These are phyloP conservation scores for Pararge aegeria DNA, from an alignment of 1,140 invertebrate genomes.

Conservation along the genomic window DNA sequence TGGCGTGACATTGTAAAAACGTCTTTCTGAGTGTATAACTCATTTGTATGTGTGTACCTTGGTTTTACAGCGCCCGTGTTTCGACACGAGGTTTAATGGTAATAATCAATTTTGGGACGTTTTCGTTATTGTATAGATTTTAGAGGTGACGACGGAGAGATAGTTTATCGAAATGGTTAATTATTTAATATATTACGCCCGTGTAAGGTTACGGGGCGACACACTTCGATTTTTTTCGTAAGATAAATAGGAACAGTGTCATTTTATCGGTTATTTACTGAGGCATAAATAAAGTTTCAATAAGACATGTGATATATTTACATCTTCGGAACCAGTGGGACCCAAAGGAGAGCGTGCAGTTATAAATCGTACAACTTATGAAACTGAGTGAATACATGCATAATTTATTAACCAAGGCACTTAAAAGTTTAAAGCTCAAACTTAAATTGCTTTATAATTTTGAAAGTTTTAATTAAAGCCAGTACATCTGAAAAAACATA, in stretches of 20 bases:
- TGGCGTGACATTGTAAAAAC: constrained; percentile 40
- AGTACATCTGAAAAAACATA: too few species aligned
- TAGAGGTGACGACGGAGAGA: constrained; percentile 33
- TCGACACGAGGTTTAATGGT: constrained; percentile 58
- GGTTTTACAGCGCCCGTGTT: constrained; percentile 54
- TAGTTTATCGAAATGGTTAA: constrained; percentile 30
- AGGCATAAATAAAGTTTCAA: constrained; percentile 2
- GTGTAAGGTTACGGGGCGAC: constrained; percentile 15
- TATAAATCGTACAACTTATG: too few species aligned
- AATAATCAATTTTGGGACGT: constrained; percentile 57
- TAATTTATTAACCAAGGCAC: too few species aligned
- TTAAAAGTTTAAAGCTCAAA: too few species aligned
- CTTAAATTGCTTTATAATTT: too few species aligned
- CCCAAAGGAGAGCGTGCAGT: neutral
- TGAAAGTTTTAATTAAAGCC: too few species aligned
- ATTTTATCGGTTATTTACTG: neutral
- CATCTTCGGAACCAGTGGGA: neutral
- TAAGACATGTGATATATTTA: constrained; percentile 5
- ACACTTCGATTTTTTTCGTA: neutral
- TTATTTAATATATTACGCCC: constrained; percentile 24
- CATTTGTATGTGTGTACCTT: constrained; percentile 46
- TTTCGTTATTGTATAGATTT: constrained; percentile 34
- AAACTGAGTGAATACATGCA: too few species aligned
- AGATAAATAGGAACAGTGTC: neutral
- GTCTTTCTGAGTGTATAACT: constrained; percentile 46